These are phyloP conservation scores for Gisinianus flammeolus DNA, from an alignment of 2,888 invertebrate species.

Conservation along the genomic window DNA sequence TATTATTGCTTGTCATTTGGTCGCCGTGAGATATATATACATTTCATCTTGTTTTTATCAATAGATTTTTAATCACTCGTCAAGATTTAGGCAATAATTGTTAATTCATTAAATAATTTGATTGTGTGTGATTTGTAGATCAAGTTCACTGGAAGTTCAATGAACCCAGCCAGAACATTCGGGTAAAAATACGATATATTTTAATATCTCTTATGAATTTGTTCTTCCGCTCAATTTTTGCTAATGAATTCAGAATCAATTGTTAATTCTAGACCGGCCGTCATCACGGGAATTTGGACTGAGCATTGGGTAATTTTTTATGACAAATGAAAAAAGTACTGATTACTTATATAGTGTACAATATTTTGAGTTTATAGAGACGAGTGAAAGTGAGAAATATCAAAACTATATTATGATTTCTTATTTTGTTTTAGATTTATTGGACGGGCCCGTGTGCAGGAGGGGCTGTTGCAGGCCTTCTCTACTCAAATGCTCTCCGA, in stretches of 20 bases:
- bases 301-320: constrained; percentile 56
- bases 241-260: no score
- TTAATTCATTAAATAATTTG: constrained; percentile 2
- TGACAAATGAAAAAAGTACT: not conserved
- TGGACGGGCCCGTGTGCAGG: constrained; percentile 58
- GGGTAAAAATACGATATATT: no score
- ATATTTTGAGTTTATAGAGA: not conserved
- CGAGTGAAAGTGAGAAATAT: not conserved
- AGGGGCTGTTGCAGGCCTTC: constrained; percentile 57
- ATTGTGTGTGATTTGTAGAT: constrained; percentile 44
- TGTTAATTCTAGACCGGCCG: constrained; percentile 58
- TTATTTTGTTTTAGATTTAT: constrained; percentile 11
- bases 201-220: no score
- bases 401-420: not conserved
- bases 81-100: no score
- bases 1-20: constrained; percentile 83
- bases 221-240: no score
- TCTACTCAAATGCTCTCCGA: constrained; percentile 53
- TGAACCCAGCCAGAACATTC: constrained; percentile 56
- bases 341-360: not conserved
- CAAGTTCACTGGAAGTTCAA: constrained; percentile 55
- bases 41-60: no score
- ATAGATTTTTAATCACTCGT: not conserved
- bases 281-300: constrained; percentile 49
- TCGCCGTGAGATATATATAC: constrained; percentile 72